A percentile compares a stretch with the other conserved stretches of the same genome.
Conservation (phyloP, 2,113 vertebrate species). For the Daboia siamensis region DNA sequence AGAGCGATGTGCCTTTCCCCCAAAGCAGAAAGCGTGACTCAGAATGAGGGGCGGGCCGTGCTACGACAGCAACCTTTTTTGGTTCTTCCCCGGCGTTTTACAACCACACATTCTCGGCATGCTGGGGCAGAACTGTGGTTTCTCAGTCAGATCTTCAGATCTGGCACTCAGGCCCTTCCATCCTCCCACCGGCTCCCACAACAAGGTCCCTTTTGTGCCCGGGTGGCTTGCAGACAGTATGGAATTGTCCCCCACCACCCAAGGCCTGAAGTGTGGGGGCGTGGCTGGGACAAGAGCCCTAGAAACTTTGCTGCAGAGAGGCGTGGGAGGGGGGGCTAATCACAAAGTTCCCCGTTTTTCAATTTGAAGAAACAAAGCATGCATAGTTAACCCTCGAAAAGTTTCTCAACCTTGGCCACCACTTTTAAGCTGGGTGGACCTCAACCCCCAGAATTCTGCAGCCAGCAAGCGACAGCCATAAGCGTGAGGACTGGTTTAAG, state of each 20-base stretch:
- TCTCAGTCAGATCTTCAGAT: neutral
- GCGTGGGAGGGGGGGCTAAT: neutral
- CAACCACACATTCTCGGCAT: neutral
- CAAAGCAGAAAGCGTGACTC: neutral
- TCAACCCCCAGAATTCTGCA: neutral
- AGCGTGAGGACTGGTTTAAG: neutral
- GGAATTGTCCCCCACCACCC: neutral
- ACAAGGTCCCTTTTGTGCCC: constrained; percentile 1
- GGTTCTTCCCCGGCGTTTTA: neutral
- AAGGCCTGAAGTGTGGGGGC: neutral
- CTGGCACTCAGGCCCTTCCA: neutral
- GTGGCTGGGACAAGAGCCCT: rapidly evolving
- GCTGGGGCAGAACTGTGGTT: neutral
- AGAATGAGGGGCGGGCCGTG: neutral
- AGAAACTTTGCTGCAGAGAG: neutral
- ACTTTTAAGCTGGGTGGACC: neutral
- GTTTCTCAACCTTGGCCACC: no score
- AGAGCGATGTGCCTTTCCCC: neutral
- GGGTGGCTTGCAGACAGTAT: neutral
- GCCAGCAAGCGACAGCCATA: neutral
- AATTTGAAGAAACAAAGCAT: neutral
- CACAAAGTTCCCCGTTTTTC: neutral
- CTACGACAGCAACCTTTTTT: neutral
- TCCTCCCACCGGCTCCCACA: neutral
- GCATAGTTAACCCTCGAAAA: neutral